Conservation (phyloP, 2,888 invertebrate species). For the Cistogaster globosa region DNA sequence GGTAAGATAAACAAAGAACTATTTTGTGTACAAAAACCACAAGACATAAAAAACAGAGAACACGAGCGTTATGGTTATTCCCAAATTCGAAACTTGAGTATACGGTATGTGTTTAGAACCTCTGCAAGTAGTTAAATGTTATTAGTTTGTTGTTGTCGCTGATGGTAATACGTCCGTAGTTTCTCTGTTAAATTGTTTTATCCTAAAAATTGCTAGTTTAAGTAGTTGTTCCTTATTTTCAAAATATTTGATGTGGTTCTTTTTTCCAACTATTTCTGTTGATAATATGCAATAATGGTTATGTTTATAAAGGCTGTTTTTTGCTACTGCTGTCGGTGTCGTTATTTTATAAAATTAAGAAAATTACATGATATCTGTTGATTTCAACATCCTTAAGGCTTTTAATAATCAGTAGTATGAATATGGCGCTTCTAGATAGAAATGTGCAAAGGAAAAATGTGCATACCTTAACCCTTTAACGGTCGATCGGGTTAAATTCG, state of each 20-base stretch:
- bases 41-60: neutral
- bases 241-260: constrained; percentile 41
- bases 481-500: no score
- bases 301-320: constrained; percentile 6
- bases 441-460: no score
- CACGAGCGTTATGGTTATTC: constrained; percentile 35
- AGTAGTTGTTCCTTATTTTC: neutral
- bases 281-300: constrained; percentile 23
- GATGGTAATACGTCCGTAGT: constrained; percentile 47
- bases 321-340: constrained; percentile 61
- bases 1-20: neutral
- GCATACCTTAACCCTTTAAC: no score
- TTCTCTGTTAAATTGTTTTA: constrained; percentile 34
- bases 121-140: constrained; percentile 53
- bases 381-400: constrained; percentile 72
- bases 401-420: constrained; percentile 59
- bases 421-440: no score
- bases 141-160: constrained; percentile 16
- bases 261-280: constrained; percentile 32
- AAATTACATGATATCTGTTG: constrained; percentile 75
- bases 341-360: constrained; percentile 71
- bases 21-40: constrained; percentile 12
- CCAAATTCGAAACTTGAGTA: constrained; percentile 50
- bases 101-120: constrained; percentile 70
- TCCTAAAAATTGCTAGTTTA: constrained; percentile 39